A percentile compares a stretch with the other conserved stretches of the same genome.
Evolutionary conservation across 1,140 invertebrate species (phyloP).

Genomic region (Melanaphis sacchari): DNA sequence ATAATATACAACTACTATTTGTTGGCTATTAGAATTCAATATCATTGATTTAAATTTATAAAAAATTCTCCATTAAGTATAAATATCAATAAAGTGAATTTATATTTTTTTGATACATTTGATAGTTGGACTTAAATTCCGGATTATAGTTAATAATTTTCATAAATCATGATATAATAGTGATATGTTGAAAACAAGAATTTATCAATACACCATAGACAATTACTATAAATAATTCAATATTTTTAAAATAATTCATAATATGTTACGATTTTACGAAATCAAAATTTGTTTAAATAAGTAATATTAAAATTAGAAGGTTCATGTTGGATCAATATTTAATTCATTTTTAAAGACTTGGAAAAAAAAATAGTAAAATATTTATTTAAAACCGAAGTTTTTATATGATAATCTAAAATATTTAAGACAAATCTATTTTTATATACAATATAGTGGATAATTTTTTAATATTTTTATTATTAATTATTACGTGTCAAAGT

Average conservation of each 20-base stretch:
- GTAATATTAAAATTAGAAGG: not conserved
- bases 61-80: not conserved
- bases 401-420: not conserved
- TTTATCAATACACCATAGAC: not conserved
- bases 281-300: too few relatives aligned
- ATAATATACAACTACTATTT: not conserved
- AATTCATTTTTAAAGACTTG: not conserved
- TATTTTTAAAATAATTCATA: too few relatives aligned
- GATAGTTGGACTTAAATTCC: not conserved
- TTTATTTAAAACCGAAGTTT: not conserved
- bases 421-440: not conserved
- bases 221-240: too few relatives aligned
- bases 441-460: not conserved
- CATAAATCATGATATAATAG: not conserved
- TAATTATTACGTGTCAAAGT: too few relatives aligned
- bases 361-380: not conserved
- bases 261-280: not conserved
- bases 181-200: not conserved
- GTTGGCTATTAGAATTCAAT: not conserved
- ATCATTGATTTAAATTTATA: not conserved
- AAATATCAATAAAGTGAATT: not conserved
- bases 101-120: not conserved
- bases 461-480: not conserved
- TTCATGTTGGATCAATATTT: not conserved
- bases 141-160: not conserved